Evolutionary conservation across 2,797 vertebrate genomes (phyloP), one percentile per base, ranked within the genome.

Genomic region (Sebastes minor): DNA sequence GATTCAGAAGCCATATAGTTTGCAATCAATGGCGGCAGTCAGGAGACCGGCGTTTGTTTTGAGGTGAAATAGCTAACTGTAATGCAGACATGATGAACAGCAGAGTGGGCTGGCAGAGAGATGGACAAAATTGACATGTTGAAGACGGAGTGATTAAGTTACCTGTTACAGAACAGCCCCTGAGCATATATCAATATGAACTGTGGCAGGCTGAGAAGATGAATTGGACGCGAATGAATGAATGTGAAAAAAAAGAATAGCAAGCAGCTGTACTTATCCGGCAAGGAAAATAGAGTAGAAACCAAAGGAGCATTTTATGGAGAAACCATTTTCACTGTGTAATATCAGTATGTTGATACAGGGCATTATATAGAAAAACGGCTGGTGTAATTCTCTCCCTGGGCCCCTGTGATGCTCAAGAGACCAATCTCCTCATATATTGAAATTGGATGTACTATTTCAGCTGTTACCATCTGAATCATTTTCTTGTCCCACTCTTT

Each of bases 161-260:
- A 89, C 88, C 86, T 92, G 91, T 88, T 91, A 86, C 76, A 82
- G 86, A 92, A 82, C 81, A 88, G 85, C 84, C 87, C 87, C 82
- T 81, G 86, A 89, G 85, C 86, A 87, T 83, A 85, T 83, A 94
- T 94, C 93, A 92, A 89, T 91, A 91, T 91, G 87, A 86, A 88
- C 71, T 74, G 78, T 86, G 91, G 84, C 89, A 90, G 88, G 71
- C 74, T 61, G 80, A 82, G 87, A 91, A 92, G 88, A 93, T 86
- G 82, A 91, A 93, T 90, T 91, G 83, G 86, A 85, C 20, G 68
- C 27, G 75, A 88, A 79, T 80, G 86, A 83, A 88, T 79, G 79
- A 78, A 70, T 80, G 64, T 89, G 81, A n/a, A 77, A 28, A 59
- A 67, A 74, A 71, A 33, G 73, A 84, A 85, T 69, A 80, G 84